phyloP scores from a whole-genome alignment of 1,140 invertebrate genomes.

The Drosophila orosa region DNA sequence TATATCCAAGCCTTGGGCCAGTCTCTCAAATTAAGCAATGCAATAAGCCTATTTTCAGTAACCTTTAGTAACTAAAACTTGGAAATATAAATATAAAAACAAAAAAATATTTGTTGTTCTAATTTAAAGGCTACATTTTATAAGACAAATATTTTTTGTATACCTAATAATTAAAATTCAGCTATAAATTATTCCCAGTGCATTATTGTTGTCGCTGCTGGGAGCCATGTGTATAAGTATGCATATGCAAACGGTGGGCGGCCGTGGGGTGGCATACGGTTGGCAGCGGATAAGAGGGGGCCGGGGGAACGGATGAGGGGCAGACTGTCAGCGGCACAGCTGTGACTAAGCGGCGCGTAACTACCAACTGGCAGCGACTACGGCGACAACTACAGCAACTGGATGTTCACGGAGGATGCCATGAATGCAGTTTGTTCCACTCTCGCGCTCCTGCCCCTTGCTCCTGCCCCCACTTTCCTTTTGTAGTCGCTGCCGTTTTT shows the following conservation, averaged over 20 bases:
- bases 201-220: conserved; percentile 46
- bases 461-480: conserved; percentile 37
- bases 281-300: background rate
- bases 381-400: conserved; percentile 49
- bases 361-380: conserved; percentile 65
- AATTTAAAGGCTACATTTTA: too few relatives aligned
- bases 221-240: conserved; percentile 57
- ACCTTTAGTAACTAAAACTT: too few relatives aligned
- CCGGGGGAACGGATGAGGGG: background rate
- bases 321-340: conserved; percentile 74
- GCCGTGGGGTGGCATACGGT: background rate
- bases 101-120: too few relatives aligned
- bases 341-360: conserved; percentile 81
- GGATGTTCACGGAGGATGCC: conserved; percentile 40
- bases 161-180: background rate
- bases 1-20: too few relatives aligned
- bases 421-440: conserved; percentile 46
- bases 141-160: background rate
- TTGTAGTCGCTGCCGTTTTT: conserved; percentile 57
- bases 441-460: conserved; percentile 3
- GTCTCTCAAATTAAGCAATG: too few relatives aligned
- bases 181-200: conserved; percentile 4
- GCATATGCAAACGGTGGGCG: conserved; percentile 58
- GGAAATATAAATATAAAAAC: too few relatives aligned
- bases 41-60: too few relatives aligned